phyloP scores from a whole-genome alignment of 2,888 invertebrate species.

The Vannuccia rotundouncinata region DNA sequence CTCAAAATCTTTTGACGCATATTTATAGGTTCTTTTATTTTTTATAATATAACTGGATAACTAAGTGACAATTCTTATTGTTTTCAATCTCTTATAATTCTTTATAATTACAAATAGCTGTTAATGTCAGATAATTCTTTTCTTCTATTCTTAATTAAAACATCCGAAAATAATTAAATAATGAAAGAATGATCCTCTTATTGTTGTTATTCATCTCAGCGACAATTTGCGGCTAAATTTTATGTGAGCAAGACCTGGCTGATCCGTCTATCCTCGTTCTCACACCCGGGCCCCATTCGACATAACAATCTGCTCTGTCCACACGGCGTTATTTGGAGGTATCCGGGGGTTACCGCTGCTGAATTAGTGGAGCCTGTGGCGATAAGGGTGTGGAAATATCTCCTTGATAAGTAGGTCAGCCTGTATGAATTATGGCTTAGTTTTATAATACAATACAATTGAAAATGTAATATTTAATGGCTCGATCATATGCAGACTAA shows the following conservation, averaged over 20 bases:
- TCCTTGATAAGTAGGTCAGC: not conserved
- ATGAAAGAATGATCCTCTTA: not conserved
- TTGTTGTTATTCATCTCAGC: no score
- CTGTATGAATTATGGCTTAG: no score
- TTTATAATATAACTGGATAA: no score
- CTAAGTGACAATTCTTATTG: no score
- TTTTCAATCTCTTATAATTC: no score
- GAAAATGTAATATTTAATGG: no score
- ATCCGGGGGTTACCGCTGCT: not conserved
- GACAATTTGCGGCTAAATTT: not conserved
- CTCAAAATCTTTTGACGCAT: no score
- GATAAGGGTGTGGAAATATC: not conserved
- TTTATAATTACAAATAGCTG: no score
- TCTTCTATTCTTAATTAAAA: not conserved
- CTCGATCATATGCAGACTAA: no score
- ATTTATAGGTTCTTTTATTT: no score
- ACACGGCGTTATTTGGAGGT: not conserved
- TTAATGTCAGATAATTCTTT: not conserved
- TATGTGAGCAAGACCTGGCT: not conserved
- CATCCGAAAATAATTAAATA: not conserved
- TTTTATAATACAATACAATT: no score
- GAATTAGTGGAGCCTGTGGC: not conserved
- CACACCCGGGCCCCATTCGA: not conserved
- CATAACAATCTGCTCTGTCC: not conserved
- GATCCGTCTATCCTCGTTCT: constrained; percentile 11